Base-by-base conservation (phyloP, 2,797 vertebrate genomes). In the Otolemur crassicaudatus region DNA sequence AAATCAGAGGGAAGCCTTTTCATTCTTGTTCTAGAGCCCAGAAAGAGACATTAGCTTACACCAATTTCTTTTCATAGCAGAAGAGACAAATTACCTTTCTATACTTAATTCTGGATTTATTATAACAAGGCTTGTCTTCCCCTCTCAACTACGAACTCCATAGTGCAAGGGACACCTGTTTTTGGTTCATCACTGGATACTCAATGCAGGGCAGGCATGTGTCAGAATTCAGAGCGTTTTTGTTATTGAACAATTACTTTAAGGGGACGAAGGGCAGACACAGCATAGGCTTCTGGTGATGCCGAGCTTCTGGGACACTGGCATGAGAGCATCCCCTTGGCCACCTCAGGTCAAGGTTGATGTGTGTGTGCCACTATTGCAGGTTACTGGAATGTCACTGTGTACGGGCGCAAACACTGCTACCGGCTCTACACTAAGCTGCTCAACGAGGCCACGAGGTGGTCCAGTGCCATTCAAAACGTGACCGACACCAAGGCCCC, bases 351-450 rank as follows among this genome's bases (percentile, higher is more conserved):
- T 6, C n/a, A 8, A 20, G 2, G 2, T 7, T 60, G 60, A 76
- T 34, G 0, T 61, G 43, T 3, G 29, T 9, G 1, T 81, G 7
- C 70, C 72, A 0, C 90, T 37, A 20, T 93, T 69, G 7, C 84
- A 99, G 99, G 99, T 80, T 99, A 99, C 95, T 99, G 99, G 99
- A 99, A 99, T 0, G 98, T 99, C 83, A 99, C 99, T 0, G 99
- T 99, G 29, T 99, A 99, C 0, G 99, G 99, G 0, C 99, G 99
- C 12, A 99, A 99, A 77, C 99, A 99, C 96, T 99, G 99, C 23
- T 99, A 99, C 97, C 99, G 99, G 0, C 99, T 99, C 56, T 99
- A 99, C 83, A 99, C 99, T 7, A 99, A 99, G 96, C 97, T 99
- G 95, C 99, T 99, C 97, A 99, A 99, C 0, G 99, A 99, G 98